Percentiles rank a stretch among this genome's conserved stretches.
Conservation (phyloP, 2,797 vertebrate species). For the Syndactyla subalaris region DNA sequence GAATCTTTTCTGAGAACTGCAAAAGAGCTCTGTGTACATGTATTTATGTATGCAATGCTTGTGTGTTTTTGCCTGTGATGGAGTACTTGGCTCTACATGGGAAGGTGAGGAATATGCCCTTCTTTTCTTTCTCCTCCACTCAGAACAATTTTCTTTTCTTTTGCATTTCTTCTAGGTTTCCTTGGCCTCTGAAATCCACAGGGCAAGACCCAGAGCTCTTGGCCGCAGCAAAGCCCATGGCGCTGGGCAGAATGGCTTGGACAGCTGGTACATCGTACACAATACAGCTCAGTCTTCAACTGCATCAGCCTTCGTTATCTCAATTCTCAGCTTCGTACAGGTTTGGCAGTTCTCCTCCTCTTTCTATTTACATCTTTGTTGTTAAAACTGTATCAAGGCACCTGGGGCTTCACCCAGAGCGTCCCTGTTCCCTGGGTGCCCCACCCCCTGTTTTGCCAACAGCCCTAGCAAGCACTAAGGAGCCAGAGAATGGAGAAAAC, state of each 20-base stretch:
- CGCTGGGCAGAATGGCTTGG: neutral
- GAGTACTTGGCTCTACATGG: neutral
- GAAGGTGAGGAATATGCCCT: neutral
- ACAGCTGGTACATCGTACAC: neutral
- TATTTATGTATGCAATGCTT: rapidly evolving
- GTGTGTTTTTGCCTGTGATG: neutral
- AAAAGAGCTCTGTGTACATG: neutral
- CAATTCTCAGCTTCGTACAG: neutral
- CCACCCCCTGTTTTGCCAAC: neutral
- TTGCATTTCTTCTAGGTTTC: neutral
- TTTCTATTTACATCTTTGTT: neutral
- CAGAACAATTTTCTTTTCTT: neutral
- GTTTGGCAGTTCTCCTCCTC: neutral
- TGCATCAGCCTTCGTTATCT: neutral
- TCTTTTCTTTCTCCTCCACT: neutral
- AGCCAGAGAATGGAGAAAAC: neutral
- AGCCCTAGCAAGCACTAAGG: neutral
- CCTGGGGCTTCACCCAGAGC: neutral
- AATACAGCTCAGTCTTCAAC: neutral
- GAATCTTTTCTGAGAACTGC: neutral
- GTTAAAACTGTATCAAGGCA: neutral
- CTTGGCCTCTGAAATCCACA: neutral
- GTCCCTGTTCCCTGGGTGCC: neutral
- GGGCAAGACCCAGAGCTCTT: neutral
- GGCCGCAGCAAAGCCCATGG: neutral